Evolutionary conservation across 2,888 invertebrate genomes (phyloP).

Genomic region (Syrphus vitripennis): DNA sequence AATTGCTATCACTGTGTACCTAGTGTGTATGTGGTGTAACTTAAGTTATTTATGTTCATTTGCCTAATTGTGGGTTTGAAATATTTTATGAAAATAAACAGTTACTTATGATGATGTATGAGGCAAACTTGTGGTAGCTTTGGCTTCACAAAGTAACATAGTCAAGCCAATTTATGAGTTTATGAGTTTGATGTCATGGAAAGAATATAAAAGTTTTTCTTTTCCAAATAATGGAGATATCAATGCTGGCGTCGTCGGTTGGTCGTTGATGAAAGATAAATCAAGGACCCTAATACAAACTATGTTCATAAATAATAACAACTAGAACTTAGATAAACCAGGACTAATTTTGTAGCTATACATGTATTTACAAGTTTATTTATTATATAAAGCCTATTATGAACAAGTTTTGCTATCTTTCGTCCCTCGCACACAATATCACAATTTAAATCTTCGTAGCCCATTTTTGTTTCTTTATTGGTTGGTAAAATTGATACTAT

Average conservation of each 20-base stretch:
- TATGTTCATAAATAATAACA: no score
- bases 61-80: background rate
- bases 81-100: background rate
- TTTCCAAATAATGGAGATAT: background rate
- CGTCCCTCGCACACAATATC: no score
- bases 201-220: background rate
- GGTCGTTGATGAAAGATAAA: background rate
- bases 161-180: background rate
- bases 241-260: background rate
- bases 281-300: background rate
- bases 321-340: no score
- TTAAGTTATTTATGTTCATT: background rate
- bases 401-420: no score
- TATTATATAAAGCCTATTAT: no score
- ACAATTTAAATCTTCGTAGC: no score
- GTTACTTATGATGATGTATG: background rate
- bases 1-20: background rate
- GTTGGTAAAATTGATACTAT: no score
- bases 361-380: no score
- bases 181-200: background rate
- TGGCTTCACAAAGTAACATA: background rate
- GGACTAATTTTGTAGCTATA: no score
- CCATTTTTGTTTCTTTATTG: no score
- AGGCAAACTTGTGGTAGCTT: background rate
- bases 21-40: no score